Conservation (phyloP, 2,888 invertebrate genomes). For the Andrena trimmerana region DNA sequence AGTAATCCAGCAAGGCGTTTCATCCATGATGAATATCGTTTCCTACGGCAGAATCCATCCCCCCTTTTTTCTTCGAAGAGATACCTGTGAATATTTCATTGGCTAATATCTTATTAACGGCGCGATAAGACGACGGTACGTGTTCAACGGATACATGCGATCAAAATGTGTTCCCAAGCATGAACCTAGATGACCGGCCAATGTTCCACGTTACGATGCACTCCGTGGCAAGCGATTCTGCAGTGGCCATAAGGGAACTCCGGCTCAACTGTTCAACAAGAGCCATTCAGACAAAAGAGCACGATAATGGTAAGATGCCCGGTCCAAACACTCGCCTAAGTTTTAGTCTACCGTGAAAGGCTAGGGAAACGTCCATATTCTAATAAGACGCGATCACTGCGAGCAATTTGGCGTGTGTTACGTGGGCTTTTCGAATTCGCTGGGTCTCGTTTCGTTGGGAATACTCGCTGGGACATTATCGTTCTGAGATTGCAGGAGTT, state of each 20-base stretch:
- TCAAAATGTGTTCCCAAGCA: conserved; percentile 68
- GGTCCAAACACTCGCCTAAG: conserved; percentile 42
- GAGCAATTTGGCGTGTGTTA: conserved; percentile 10
- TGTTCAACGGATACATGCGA: conserved; percentile 66
- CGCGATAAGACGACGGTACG: conserved; percentile 29
- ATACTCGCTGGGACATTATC: conserved; percentile 1
- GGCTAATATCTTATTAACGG: conserved; percentile 43
- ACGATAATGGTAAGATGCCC: conserved; percentile 59
- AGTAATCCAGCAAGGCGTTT: conserved; percentile 8
- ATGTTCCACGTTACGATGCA: conserved; percentile 44
- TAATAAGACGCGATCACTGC: conserved; percentile 43
- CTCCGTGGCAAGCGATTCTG: conserved; percentile 64
- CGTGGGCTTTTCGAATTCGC: not conserved
- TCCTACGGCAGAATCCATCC: not conserved
- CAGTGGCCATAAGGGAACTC: conserved; percentile 68
- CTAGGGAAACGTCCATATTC: conserved; percentile 52
- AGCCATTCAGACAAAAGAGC: conserved; percentile 75
- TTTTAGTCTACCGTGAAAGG: conserved; percentile 51
- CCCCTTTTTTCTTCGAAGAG: not conserved
- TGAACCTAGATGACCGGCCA: conserved; percentile 59
- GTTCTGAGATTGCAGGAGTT: conserved; percentile 8
- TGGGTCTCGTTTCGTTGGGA: not conserved
- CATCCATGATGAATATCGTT: not conserved
- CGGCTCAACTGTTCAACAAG: conserved; percentile 74
- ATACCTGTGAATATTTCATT: conserved; percentile 36